Evolutionary conservation across 2,113 vertebrate species (phyloP).

Genomic region (Hippopotamus amphibius): DNA sequence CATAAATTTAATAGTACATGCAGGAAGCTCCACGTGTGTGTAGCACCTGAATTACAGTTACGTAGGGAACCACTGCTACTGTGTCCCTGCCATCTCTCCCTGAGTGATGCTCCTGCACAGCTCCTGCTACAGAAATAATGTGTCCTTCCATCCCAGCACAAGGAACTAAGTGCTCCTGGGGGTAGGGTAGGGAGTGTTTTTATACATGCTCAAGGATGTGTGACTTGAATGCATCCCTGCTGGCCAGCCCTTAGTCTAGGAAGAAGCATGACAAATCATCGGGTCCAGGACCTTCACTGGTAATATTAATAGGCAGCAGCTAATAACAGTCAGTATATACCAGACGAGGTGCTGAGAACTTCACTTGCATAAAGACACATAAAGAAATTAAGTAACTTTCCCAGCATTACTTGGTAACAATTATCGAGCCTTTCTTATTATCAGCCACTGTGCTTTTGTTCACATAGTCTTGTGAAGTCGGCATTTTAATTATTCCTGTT

Average conservation of each 20-base stretch:
- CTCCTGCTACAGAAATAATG: background rate
- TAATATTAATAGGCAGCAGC: background rate
- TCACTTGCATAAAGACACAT: background rate
- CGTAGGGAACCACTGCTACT: constrained; percentile 50
- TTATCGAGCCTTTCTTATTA: background rate
- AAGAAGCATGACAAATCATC: background rate
- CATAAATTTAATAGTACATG: constrained; percentile 62
- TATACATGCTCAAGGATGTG: background rate
- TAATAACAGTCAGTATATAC: background rate
- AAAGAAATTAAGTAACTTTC: background rate
- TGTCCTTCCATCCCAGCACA: background rate
- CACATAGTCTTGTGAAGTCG: background rate
- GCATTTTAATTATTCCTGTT: constrained; percentile 46
- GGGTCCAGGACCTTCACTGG: background rate
- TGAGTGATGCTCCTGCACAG: background rate
- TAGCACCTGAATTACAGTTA: constrained; percentile 66
- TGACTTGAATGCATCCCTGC: background rate
- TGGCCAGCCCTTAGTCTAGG: background rate
- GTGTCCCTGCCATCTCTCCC: background rate
- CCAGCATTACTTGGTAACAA: background rate
- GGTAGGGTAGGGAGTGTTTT: background rate
- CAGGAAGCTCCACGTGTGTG: constrained; percentile 51
- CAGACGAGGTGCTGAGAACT: background rate
- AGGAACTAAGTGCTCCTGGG: background rate
- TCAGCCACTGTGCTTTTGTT: background rate